Evolutionary conservation across 2,797 vertebrate genomes (phyloP).

Genomic region (Hypotaenidia philippensis): DNA sequence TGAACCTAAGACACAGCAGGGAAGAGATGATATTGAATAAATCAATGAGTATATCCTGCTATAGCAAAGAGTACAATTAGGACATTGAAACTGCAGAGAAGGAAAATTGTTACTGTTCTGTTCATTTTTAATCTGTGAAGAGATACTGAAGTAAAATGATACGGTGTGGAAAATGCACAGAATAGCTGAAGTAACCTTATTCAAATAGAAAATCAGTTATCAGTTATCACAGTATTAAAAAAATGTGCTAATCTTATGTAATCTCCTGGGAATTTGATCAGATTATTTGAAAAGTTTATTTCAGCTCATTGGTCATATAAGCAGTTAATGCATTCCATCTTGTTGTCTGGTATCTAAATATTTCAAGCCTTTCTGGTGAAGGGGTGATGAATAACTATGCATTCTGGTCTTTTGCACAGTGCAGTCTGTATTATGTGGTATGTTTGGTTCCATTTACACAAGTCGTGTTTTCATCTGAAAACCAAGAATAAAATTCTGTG

Average conservation of each 20-base stretch:
- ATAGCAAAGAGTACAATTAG: not conserved
- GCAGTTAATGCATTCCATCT: not conserved
- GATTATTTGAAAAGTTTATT: not conserved
- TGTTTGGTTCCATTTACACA: not conserved
- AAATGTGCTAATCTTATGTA: not conserved
- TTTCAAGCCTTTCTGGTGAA: not conserved
- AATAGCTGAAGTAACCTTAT: not conserved
- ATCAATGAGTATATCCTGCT: not conserved
- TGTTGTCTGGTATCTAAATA: not conserved
- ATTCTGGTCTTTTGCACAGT: not conserved
- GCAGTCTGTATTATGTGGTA: not conserved
- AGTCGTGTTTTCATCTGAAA: slow-evolving; percentile 41
- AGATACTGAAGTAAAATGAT: not conserved
- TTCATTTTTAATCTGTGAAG: not conserved
- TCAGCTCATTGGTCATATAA: not conserved
- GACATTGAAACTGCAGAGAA: not conserved
- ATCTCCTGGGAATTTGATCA: not conserved
- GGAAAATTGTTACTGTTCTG: not conserved
- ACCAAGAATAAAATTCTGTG: slow-evolving; percentile 58
- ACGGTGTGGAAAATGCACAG: not conserved
- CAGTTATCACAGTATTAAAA: not conserved
- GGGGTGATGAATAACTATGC: not conserved
- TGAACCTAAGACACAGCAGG: not conserved
- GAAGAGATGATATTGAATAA: not conserved
- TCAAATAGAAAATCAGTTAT: not conserved